Evolutionary conservation across 2,797 vertebrate genomes (phyloP).

Genomic region (Myotis daubentonii): DNA sequence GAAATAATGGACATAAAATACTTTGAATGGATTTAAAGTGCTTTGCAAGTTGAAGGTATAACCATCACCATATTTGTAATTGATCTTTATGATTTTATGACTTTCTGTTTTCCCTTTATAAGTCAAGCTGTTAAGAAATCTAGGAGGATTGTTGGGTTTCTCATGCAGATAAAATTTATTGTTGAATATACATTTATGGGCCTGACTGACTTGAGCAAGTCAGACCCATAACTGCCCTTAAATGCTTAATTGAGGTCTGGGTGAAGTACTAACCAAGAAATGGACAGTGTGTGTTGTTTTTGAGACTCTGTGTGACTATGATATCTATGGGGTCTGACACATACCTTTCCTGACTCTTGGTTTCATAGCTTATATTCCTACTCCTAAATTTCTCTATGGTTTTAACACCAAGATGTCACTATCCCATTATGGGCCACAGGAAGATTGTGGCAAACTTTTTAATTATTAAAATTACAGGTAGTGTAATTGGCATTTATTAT

Average conservation of each 20-base stretch:
- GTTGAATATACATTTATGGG: background rate
- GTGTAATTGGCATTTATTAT: background rate
- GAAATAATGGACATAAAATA: conserved; percentile 55
- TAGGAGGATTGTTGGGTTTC: background rate
- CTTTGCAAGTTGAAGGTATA: conserved; percentile 23
- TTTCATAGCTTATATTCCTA: background rate
- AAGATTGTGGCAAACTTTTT: background rate
- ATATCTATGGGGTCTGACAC: background rate
- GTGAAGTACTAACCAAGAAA: background rate
- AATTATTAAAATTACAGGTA: background rate
- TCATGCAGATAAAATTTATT: background rate
- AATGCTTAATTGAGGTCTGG: background rate
- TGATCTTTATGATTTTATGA: conserved; percentile 23
- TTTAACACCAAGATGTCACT: background rate
- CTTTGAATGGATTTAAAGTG: conserved; percentile 51
- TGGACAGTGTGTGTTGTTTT: background rate
- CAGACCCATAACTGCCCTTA: background rate
- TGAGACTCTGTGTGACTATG: background rate
- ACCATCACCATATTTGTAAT: conserved; percentile 39
- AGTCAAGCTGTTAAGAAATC: conserved; percentile 19
- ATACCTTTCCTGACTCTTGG: background rate
- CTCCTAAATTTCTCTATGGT: background rate
- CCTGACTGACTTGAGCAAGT: background rate
- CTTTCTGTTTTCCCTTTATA: conserved; percentile 37
- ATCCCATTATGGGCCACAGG: background rate